Conservation (phyloP, 1,140 invertebrate genomes). For the Drosophila parvula region DNA sequence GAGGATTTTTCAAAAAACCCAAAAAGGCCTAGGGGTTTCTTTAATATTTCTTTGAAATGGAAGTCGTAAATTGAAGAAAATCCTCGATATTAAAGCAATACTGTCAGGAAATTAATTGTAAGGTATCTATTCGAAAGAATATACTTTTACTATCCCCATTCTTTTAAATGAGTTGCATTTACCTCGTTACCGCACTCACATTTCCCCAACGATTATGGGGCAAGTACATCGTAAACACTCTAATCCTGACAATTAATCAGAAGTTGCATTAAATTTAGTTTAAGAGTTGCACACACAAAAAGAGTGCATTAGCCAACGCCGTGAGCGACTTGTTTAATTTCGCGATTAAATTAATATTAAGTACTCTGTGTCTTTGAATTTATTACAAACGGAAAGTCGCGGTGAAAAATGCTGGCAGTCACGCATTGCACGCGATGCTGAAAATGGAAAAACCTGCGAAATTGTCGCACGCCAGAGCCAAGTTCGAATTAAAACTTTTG, state of each 20-base stretch:
- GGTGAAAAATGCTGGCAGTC: slow-evolving; percentile 54
- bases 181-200: slow-evolving; percentile 21
- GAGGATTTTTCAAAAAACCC: slow-evolving; percentile 16
- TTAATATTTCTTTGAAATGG: not conserved
- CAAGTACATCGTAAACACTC: slow-evolving; percentile 39
- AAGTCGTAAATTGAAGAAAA: slow-evolving; percentile 1
- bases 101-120: not conserved
- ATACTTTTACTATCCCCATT: not conserved
- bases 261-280: slow-evolving; percentile 30
- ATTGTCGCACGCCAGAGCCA: slow-evolving; percentile 54
- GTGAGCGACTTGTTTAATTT: slow-evolving; percentile 65
- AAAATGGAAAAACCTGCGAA: slow-evolving; percentile 57
- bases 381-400: slow-evolving; percentile 31
- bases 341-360: slow-evolving; percentile 75
- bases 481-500: slow-evolving; percentile 54
- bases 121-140: not conserved
- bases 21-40: slow-evolving; percentile 19
- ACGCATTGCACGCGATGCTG: slow-evolving; percentile 65
- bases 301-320: slow-evolving; percentile 70
- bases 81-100: not conserved
- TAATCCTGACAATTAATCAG: slow-evolving; percentile 36
- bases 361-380: slow-evolving; percentile 66
- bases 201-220: slow-evolving; percentile 9
- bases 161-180: not conserved
- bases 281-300: slow-evolving; percentile 18